Percentiles rank a stretch among this genome's conserved stretches.
These are phyloP conservation scores for Stercorarius parasiticus DNA, from an alignment of 2,113 vertebrate species.

Conservation along the genomic window DNA sequence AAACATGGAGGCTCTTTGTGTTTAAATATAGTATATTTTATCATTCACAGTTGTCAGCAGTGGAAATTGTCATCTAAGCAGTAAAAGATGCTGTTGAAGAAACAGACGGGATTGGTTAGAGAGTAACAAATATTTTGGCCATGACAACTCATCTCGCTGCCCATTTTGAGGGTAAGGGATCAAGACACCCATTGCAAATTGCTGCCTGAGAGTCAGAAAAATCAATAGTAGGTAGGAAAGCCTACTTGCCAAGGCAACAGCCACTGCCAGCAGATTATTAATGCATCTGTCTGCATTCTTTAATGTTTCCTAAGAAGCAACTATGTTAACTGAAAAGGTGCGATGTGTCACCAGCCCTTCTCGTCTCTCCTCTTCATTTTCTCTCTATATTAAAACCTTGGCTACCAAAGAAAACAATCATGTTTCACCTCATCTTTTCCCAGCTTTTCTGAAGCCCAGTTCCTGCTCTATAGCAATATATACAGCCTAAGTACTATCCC, in stretches of 20 bases:
- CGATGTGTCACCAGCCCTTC: slow-evolving; percentile 52
- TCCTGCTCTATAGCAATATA: slow-evolving; percentile 57
- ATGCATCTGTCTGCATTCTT: slow-evolving; percentile 64
- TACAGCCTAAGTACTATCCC: slow-evolving; percentile 54
- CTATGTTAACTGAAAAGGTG: slow-evolving; percentile 68
- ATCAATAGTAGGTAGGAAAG: slow-evolving; percentile 54
- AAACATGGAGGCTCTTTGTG: not conserved
- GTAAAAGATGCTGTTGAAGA: slow-evolving; percentile 58
- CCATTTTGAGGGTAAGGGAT: not conserved
- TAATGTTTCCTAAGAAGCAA: slow-evolving; percentile 64
- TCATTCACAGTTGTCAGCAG: slow-evolving; percentile 46
- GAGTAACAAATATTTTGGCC: slow-evolving; percentile 12
- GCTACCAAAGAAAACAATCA: slow-evolving; percentile 71
- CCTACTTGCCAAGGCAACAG: slow-evolving; percentile 18
- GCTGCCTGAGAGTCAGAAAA: slow-evolving; percentile 35
- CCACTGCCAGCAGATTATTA: slow-evolving; percentile 60
- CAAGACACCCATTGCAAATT: slow-evolving; percentile 2
- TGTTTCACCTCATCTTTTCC: slow-evolving; percentile 67
- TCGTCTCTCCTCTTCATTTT: slow-evolving; percentile 66
- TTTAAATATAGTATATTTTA: slow-evolving; percentile 35
- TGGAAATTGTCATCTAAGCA: slow-evolving; percentile 59
- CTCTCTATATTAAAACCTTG: slow-evolving; percentile 59
- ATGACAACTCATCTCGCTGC: not conserved
- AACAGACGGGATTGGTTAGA: not conserved
- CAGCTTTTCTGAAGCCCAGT: slow-evolving; percentile 63